A percentile compares a stretch with the other conserved stretches of the same genome.
phyloP scores from a whole-genome alignment of 2,113 vertebrate genomes.

The Gobius niger region DNA sequence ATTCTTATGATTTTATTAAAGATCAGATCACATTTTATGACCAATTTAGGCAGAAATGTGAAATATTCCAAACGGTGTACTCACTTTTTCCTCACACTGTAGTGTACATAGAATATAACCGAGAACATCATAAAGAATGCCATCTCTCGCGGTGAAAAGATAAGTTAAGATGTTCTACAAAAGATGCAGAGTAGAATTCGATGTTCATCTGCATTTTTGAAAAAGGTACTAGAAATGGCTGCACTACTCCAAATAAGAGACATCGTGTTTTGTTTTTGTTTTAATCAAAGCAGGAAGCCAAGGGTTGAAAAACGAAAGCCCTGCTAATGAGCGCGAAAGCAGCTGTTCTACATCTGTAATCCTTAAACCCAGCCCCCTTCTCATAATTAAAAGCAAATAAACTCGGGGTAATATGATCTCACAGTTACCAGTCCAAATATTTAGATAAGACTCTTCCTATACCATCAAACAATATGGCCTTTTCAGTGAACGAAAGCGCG shows the following conservation, averaged over 20 bases:
- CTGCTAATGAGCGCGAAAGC: conserved; percentile 47
- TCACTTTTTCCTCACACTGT: no score
- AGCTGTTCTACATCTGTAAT: conserved; percentile 60
- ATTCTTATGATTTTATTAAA: no score
- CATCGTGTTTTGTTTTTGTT: background rate
- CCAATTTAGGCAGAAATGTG: no score
- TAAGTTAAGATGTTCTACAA: no score
- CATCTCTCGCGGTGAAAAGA: no score
- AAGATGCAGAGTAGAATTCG: background rate
- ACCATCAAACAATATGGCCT: background rate
- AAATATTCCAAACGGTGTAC: no score
- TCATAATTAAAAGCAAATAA: conserved; percentile 48
- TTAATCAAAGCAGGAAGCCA: background rate
- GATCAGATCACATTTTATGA: no score
- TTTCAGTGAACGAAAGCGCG: conserved; percentile 24
- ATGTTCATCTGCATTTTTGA: no score
- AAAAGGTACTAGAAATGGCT: background rate
- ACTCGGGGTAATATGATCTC: conserved; percentile 27
- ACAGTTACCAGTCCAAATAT: conserved; percentile 15
- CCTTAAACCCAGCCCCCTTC: conserved; percentile 36
- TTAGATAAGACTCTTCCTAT: background rate
- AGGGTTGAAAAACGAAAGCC: conserved; percentile 2
- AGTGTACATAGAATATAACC: no score
- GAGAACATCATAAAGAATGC: no score
- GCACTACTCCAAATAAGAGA: conserved; percentile 21